Conservation (phyloP, 2,113 vertebrate species). For the Periophthalmodon schlosseri region DNA sequence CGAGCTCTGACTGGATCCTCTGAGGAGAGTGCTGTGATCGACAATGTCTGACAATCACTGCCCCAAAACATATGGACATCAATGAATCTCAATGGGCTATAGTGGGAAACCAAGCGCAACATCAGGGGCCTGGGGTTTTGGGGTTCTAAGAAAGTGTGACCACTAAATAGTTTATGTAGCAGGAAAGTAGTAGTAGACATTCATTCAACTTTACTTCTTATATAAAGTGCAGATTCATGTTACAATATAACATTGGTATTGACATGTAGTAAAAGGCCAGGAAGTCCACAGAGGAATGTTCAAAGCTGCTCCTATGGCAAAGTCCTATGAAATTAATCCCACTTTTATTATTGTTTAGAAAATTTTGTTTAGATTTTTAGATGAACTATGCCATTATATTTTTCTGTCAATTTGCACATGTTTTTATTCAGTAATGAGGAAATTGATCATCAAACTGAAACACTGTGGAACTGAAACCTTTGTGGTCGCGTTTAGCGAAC, state of each 20-base stretch:
- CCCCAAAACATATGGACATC: slow-evolving; percentile 31
- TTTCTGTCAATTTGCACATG: neutral
- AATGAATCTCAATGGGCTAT: slow-evolving; percentile 18
- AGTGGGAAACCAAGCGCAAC: neutral
- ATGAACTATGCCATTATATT: neutral
- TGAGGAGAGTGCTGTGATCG: slow-evolving; percentile 40
- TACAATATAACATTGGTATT: neutral
- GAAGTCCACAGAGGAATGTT: neutral
- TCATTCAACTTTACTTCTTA: neutral
- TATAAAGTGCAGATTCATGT: neutral
- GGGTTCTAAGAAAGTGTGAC: neutral
- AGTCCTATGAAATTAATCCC: neutral
- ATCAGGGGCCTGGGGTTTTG: neutral
- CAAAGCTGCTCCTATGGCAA: neutral
- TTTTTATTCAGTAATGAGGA: neutral
- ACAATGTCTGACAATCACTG: slow-evolving; percentile 53
- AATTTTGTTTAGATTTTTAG: neutral
- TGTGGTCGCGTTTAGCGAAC: slow-evolving; percentile 44
- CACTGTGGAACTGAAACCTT: neutral
- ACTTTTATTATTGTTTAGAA: no score
- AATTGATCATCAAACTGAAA: neutral
- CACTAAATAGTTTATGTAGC: neutral
- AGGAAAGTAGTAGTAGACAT: neutral
- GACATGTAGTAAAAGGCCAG: neutral
- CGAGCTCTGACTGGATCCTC: slow-evolving; percentile 51